phyloP scores from a whole-genome alignment of 2,888 invertebrate genomes.

The Chloroclysta siterata region DNA sequence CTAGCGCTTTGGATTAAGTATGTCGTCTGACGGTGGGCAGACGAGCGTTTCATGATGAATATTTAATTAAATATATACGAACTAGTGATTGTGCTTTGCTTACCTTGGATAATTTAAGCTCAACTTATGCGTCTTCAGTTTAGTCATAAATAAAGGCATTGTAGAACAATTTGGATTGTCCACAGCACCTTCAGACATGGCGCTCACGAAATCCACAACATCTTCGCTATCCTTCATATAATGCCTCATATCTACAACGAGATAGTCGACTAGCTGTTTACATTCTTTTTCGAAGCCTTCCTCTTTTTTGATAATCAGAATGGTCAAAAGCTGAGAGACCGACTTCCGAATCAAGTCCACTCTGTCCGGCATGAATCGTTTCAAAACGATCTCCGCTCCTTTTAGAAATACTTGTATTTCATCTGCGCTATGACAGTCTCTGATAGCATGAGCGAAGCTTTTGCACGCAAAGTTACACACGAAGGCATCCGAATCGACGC shows the following conservation, averaged over 20 bases:
- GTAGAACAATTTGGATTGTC: conserved; percentile 47
- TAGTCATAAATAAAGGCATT: conserved; percentile 55
- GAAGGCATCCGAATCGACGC: conserved; percentile 77
- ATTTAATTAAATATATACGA: too few species aligned
- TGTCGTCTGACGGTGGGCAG: too few species aligned
- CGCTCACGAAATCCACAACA: conserved; percentile 60
- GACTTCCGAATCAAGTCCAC: conserved; percentile 71
- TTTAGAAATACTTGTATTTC: conserved; percentile 61
- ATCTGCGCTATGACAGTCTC: conserved; percentile 57
- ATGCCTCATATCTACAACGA: conserved; percentile 80
- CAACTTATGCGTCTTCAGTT: conserved; percentile 57
- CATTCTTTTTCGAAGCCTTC: conserved; percentile 61
- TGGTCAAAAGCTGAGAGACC: conserved; percentile 80
- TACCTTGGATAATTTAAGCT: conserved; percentile 70
- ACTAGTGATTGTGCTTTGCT: neutral
- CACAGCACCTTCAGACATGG: conserved; percentile 50
- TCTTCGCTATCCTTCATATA: conserved; percentile 76
- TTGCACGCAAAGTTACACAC: conserved; percentile 84
- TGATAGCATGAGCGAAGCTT: conserved; percentile 81
- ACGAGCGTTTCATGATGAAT: too few species aligned
- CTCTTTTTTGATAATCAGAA: conserved; percentile 76
- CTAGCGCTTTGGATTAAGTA: too few species aligned
- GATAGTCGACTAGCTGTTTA: conserved; percentile 73
- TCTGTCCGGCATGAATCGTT: conserved; percentile 70
- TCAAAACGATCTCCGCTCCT: conserved; percentile 75